Base-by-base conservation (phyloP, 2,797 vertebrate genomes). In the Coccyzus lansbergi region DNA sequence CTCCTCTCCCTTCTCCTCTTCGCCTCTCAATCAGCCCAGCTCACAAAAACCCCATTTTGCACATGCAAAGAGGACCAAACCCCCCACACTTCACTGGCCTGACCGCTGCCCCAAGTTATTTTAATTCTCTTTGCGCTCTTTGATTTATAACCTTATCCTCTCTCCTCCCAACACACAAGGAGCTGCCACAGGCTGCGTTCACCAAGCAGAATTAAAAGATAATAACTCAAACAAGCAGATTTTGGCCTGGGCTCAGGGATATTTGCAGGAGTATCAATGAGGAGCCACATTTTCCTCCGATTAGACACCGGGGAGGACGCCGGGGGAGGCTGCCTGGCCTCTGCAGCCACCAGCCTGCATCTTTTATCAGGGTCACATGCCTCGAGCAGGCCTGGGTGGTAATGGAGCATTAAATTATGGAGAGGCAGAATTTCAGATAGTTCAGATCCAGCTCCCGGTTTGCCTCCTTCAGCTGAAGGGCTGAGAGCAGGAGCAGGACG, bases 371-470 rank as follows among this genome's bases (percentile, higher is more conserved):
- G 12, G 70, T 55, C 85, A 15, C 69, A 70, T 3, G 67, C 71
- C 70, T 38, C 9, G 9, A 65, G 91, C 62, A 31, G 68, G 56
- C 59, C 92, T 7, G 69, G 42, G 17, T 79, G 77, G 8, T 62
- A 84, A 77, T 14, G 52, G 85, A 76, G 83, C 52, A 70, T 83
- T 77, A n/a, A 82, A 78, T 87, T 59, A 17, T 44, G 67, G 69
- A 68, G 46, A 76, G 70, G 71, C 52, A 74, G 77, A 90, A 89
- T 88, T 79, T 56, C 53, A 53, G 65, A 33, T 63, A 55, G 87
- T 87, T 86, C 80, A 52, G 76, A 38, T 29, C 69, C 62, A 22
- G 60, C 72, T 70, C 74, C 80, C 46, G 3, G 2, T 49, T 60
- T 53, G 68, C 70, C 79, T 87, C 49, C 82, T 70, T 33, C 22